Evolutionary conservation across 2,113 vertebrate species (phyloP).

Genomic region (Ploceus nigricollis): DNA sequence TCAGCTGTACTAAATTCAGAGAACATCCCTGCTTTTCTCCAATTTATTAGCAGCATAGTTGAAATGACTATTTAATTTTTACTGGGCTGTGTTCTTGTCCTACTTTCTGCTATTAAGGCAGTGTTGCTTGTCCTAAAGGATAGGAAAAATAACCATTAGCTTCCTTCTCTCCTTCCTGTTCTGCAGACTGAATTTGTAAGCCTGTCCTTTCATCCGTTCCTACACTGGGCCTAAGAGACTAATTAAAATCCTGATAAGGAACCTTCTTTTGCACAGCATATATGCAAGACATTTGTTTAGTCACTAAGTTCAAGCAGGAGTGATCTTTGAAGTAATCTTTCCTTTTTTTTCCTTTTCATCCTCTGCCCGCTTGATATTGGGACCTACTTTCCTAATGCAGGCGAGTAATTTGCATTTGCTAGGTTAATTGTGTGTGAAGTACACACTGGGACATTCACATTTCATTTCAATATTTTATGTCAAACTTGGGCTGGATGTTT

Average conservation of each 20-base stretch:
- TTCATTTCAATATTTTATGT: background rate
- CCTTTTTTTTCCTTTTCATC: background rate
- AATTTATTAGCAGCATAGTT: background rate
- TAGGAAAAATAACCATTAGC: background rate
- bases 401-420: background rate
- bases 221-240: background rate
- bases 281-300: conserved; percentile 26
- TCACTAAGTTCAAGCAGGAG: background rate
- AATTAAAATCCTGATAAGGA: conserved; percentile 27
- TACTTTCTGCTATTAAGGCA: background rate
- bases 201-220: conserved; percentile 26
- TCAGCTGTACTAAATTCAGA: background rate
- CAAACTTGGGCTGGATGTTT: background rate
- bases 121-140: background rate
- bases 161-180: background rate
- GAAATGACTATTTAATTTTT: background rate
- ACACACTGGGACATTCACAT: background rate
- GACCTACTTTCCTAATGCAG: conserved; percentile 2
- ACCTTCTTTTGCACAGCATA: background rate
- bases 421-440: background rate
- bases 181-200: background rate
- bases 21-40: background rate
- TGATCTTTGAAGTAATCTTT: conserved; percentile 32
- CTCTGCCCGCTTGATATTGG: background rate
- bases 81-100: background rate